Conservation (phyloP, 2,888 invertebrate genomes). For the Hirtodrosophila duncani region DNA sequence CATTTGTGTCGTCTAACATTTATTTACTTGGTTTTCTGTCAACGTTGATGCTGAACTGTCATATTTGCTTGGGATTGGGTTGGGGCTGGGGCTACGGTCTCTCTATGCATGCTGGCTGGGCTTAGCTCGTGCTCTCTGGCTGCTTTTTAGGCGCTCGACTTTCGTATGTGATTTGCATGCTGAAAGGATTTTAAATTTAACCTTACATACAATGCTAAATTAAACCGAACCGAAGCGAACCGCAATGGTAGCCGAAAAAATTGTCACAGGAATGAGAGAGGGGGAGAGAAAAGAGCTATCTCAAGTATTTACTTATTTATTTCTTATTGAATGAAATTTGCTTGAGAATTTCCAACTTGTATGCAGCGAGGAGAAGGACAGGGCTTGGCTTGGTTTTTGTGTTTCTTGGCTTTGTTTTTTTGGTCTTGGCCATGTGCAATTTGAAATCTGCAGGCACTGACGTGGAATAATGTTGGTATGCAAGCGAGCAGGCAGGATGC, state of each 20-base stretch:
- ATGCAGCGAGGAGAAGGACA: conserved; percentile 3
- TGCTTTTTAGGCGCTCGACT: conserved; percentile 39
- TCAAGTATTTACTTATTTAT: conserved; percentile 73
- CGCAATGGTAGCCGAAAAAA: conserved; percentile 4
- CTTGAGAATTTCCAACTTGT: conserved; percentile 54
- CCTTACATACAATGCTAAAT: conserved; percentile 16
- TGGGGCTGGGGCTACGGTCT: conserved; percentile 1
- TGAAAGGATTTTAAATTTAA: conserved; percentile 38
- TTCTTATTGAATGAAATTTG: conserved; percentile 62
- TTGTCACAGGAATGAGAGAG: conserved; percentile 39
- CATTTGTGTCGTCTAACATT: conserved; percentile 61
- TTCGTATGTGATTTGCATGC: conserved; percentile 63
- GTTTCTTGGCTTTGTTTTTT: conserved; percentile 2
- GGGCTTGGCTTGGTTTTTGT: conserved; percentile 17
- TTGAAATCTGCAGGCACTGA: conserved; percentile 60
- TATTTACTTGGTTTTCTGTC: conserved; percentile 61
- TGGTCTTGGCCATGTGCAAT: conserved; percentile 52
- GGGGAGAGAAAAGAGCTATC: conserved; percentile 30
- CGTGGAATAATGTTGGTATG: conserved; percentile 67
- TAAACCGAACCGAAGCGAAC: conserved; percentile 24
- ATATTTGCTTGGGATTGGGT: conserved; percentile 27
- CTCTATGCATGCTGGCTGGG: conserved; percentile 17
- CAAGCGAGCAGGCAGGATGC: too few species aligned
- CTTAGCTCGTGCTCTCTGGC: conserved; percentile 29
- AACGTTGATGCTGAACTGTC: conserved; percentile 39